phyloP scores from a whole-genome alignment of 2,113 vertebrate species.

The Chloebia gouldiae region DNA sequence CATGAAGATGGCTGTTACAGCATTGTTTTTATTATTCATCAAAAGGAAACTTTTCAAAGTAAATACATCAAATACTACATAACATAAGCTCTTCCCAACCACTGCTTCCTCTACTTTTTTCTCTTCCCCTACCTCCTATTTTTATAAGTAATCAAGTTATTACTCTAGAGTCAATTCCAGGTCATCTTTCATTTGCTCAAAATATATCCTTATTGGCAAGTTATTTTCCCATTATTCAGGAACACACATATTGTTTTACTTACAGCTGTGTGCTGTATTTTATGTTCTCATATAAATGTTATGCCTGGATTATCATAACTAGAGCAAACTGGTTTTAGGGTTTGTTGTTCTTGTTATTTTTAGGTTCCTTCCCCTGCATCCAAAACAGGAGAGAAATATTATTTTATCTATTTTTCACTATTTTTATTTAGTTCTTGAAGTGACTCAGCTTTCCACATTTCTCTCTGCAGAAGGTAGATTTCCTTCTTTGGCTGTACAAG shows the following conservation, averaged over 20 bases:
- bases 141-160: constrained; percentile 82
- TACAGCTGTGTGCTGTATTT: constrained; percentile 76
- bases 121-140: constrained; percentile 57
- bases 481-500: background rate
- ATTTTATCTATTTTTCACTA: constrained; percentile 22
- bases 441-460: background rate
- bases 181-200: constrained; percentile 86
- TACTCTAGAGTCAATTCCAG: constrained; percentile 84
- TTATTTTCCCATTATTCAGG: constrained; percentile 74
- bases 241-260: constrained; percentile 86
- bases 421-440: constrained; percentile 24
- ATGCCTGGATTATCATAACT: constrained; percentile 76
- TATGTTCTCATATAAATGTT: constrained; percentile 84
- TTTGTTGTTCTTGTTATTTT: constrained; percentile 69
- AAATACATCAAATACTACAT: constrained; percentile 62
- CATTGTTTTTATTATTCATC: constrained; percentile 68
- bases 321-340: constrained; percentile 74
- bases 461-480: background rate
- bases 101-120: constrained; percentile 74
- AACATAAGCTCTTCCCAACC: constrained; percentile 65
- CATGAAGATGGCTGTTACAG: constrained; percentile 20
- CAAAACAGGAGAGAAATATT: constrained; percentile 13
- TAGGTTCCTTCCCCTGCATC: background rate
- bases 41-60: constrained; percentile 68
- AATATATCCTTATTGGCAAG: constrained; percentile 76